Base-by-base conservation (phyloP, 2,113 vertebrate species). In the Stictonetta naevosa region DNA sequence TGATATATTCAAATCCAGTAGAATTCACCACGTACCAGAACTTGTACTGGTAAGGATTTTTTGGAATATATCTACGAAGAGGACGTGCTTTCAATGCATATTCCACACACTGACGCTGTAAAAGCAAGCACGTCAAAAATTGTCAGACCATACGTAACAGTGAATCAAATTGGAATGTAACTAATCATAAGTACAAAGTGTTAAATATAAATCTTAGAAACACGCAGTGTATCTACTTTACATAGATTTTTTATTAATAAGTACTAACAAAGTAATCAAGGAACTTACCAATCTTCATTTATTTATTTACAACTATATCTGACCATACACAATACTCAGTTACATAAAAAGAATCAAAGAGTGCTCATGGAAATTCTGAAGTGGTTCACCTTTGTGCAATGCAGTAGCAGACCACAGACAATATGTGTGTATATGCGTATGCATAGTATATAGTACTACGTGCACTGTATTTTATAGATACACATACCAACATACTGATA, bases 21-120 rank as follows among this genome's bases (percentile, higher is more conserved):
- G 99, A 99, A 98, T 99, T 99, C 96, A 99, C 99, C 98, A 99
- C 99, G 90, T 99, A 99, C 99, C 99, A 99, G 98, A 99, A 99
- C 98, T 99, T 99, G 98, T 99, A 99, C 98, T 99, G 99, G 97
- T 99, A 99, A 11, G 99, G 99, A 94, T 99, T 99, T 98, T 99
- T 99, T 67, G 99, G 99, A 95, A 99, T 99, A 94, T 99, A 99
- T 96, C 99, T 98, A 86, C 99, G 98, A 96, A 99, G 97, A 12
- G 99, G 99, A 62, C 98, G 99, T 1, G 99, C 99, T 97, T 99
- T 99, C 77, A 99, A 98, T 44, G 99, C 99, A 5, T 99, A 99
- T 97, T 99, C 99, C 50, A 99, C 99, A 97, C 99, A 99, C 97
- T 99, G 99, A 72, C 99, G 99, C 99, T 99, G 98, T 50, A 97